Evolutionary conservation across 2,888 invertebrate species (phyloP).

Genomic region (Epinotia bilunana): DNA sequence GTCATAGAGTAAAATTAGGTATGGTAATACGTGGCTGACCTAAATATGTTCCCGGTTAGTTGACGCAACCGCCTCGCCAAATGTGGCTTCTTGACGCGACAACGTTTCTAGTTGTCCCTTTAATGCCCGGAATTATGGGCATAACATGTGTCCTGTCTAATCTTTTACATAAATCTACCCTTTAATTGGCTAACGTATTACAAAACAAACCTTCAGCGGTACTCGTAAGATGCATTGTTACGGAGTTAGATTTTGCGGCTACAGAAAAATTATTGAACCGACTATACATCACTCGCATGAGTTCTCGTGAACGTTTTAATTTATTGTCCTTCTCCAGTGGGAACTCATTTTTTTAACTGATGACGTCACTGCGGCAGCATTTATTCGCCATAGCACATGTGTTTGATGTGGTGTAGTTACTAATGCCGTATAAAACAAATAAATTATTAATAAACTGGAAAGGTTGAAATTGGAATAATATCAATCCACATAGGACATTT

Average conservation of each 20-base stretch:
- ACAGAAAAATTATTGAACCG: background rate
- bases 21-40: constrained; percentile 30
- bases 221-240: background rate
- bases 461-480: background rate
- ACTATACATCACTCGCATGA: constrained; percentile 4
- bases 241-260: background rate
- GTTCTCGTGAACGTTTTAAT: constrained; percentile 39
- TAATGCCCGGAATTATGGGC: background rate
- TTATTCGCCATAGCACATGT: constrained; percentile 33
- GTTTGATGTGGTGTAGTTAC: constrained; percentile 3
- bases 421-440: background rate
- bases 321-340: constrained; percentile 49
- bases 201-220: background rate
- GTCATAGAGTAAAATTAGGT: constrained; percentile 17
- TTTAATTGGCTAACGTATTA: background rate
- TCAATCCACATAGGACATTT: background rate
- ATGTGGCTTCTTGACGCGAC: constrained; percentile 3
- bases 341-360: constrained; percentile 48
- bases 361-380: constrained; percentile 39
- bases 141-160: background rate
- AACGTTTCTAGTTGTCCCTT: background rate
- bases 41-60: constrained; percentile 33
- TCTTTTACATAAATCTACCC: background rate
- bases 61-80: constrained; percentile 16
- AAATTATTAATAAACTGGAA: background rate